Evolutionary conservation across 2,113 vertebrate species (phyloP).

Genomic region (Ifrita kowaldi): DNA sequence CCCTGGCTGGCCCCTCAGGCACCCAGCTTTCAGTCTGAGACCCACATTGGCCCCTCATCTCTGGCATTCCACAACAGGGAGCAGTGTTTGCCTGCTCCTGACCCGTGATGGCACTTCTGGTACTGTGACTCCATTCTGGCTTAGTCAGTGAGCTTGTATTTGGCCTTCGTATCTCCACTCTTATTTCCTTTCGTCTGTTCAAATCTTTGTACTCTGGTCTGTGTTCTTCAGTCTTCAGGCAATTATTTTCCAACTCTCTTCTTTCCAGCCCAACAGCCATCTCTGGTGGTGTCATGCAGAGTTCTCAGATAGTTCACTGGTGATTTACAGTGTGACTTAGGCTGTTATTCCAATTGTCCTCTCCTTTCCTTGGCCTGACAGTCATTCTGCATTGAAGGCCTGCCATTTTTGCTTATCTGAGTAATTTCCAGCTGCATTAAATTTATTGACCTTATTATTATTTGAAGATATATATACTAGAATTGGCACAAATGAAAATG

Average conservation of each 20-base stretch:
- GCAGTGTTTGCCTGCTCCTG: neutral
- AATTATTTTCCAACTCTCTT: neutral
- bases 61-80: neutral
- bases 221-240: neutral
- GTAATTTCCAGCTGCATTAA: neutral
- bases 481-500: neutral
- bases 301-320: neutral
- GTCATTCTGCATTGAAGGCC: neutral
- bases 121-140: neutral
- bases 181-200: neutral
- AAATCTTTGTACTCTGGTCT: neutral
- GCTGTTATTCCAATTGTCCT: neutral
- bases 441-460: neutral
- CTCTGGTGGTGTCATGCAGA: neutral
- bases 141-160: neutral
- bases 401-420: neutral
- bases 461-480: neutral
- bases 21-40: fast-evolving
- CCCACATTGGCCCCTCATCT: too few relatives aligned
- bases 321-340: neutral
- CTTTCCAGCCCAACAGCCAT: neutral
- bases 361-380: neutral
- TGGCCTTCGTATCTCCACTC: neutral
- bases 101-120: neutral
- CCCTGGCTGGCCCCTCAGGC: neutral